Evolutionary conservation across 2,113 vertebrate genomes (phyloP).

Genomic region (Octodon degus): DNA sequence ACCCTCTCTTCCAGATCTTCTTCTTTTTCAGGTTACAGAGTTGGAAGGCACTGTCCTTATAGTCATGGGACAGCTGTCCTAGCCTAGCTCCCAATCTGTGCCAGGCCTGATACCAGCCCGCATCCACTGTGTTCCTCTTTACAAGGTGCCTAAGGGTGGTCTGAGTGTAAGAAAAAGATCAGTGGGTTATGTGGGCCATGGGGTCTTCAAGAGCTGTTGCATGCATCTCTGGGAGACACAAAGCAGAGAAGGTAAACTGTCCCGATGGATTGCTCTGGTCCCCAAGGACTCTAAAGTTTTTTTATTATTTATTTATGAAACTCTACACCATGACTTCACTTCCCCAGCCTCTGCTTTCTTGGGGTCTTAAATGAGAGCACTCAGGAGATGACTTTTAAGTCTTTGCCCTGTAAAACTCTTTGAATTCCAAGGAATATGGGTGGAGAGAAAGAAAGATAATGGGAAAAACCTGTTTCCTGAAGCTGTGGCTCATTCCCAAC

Average conservation of each 20-base stretch:
- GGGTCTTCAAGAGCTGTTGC: not conserved
- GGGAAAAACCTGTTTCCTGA: slow-evolving; percentile 43
- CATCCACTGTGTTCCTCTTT: not conserved
- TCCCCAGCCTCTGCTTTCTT: not conserved
- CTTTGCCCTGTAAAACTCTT: not conserved
- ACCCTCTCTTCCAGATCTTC: not conserved
- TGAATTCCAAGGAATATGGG: not conserved
- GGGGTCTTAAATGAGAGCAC: not conserved
- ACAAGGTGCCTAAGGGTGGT: not conserved
- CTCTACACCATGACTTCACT: not conserved
- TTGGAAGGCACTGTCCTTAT: not conserved
- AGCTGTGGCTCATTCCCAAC: not conserved
- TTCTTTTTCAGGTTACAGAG: not conserved
- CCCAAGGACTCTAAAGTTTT: not conserved
- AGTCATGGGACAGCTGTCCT: not conserved
- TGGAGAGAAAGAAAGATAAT: slow-evolving; percentile 32
- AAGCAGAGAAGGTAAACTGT: not conserved
- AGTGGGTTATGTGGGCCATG: not conserved
- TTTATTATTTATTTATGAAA: not conserved
- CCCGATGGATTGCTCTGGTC: not conserved
- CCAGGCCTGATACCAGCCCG: not conserved
- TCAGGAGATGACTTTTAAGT: not conserved
- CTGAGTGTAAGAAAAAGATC: not conserved
- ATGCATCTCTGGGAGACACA: not conserved
- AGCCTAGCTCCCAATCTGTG: not conserved